Evolutionary conservation across 2,797 vertebrate species (phyloP), one percentile per base, ranked within the genome.

Genomic region (Peromyscus nudipes): DNA sequence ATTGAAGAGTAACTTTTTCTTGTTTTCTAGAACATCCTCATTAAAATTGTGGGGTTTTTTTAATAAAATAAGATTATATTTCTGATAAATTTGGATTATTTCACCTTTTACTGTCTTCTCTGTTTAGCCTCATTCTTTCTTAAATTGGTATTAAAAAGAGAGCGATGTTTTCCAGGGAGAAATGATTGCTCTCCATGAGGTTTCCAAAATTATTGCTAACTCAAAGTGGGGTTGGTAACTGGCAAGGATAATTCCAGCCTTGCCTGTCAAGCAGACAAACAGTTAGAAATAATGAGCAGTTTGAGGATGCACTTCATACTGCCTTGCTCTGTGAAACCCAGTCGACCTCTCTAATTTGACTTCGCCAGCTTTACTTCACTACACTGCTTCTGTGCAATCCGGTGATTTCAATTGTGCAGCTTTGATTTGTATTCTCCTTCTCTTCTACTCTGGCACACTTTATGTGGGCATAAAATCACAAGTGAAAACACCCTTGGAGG

Each of bases 191-290:
- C 52, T 17, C 21, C 4, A 69, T 49, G 31, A 94, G 69, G 46
- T 93, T 95, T 95, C 75, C 64, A 86, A 81, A 95, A 91, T 23
- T 57, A 89, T 91, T 87, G 73, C 43, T 94, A 76, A 91, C 1
- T 0, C 89, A 71, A 52, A 46, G 43, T 43, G 12, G 55, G 81
- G n/a, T 67, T 84, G 67, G 60, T 75, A 93, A 65, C 71, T 55
- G 6, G 65, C 65, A 84, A 40, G 13, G 19, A 90, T 55, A 84
- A 82, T 71, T 80, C 84, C 8, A 65, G 31, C 62, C 14, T 60
- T 62, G 19, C 34, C 21, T 90, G 52, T 85, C 75, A 92, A 94
- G 43, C 31, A 10, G 19, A 49, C 80, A 97, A 83, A 95, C 84
- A 80, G 12, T 85, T 60, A 87, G 88, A 90, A 97, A 91, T 64